Base-by-base conservation (phyloP, 35 echinoderm and acorn worm genomes). In the Ophioderma brevispina region DNA sequence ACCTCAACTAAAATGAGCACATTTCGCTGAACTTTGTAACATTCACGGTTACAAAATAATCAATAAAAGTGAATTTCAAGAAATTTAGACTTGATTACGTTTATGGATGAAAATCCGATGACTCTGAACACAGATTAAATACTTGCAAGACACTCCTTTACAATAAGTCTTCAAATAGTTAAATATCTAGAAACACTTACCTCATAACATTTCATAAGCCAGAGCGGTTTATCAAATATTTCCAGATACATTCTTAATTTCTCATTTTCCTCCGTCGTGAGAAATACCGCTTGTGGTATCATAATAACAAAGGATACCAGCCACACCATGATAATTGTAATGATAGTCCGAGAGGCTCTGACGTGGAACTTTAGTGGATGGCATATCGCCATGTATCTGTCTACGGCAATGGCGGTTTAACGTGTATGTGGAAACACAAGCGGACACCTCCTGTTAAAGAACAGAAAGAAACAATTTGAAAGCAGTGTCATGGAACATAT, bases 331-430 rank as follows among this genome's bases (percentile, higher is more conserved):
- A 64, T 28, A 14, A 99, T 91, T 32, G 95, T 94, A 35, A 90
- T 56, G 0, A 92, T 55, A 0, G 91, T 92, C 31, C 97, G 82
- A 11, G 87, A 90, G 14, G 94, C 94, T 35, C 90, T 86, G 31
- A 95, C 93, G 32, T 95, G 93, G 43, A 99, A 99, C 78, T 95
- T 93, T 0, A 99, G 91, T 19, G 97, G 94, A 30, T 91, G 80
- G 31, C 97, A 99, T 21, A 99, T 99, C n/a, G 94, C 97, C 41
- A 99, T 87, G 70, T 99, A 99, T 38, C 97, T 82, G 80, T 99
- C 97, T 11, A 95, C 97, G 11, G 97, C 90, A 19, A 99, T 99
- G 32, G 91, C 94, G 31, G 87, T 95, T n/a, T 46, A 99, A 39
- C 0, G 97, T 99, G 37, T 93, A 95, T 34, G 95, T 92, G 19